Percentiles rank a stretch among this genome's conserved stretches.
Conservation (phyloP, 2,888 invertebrate genomes). For the Oxyteleia sp. region DNA sequence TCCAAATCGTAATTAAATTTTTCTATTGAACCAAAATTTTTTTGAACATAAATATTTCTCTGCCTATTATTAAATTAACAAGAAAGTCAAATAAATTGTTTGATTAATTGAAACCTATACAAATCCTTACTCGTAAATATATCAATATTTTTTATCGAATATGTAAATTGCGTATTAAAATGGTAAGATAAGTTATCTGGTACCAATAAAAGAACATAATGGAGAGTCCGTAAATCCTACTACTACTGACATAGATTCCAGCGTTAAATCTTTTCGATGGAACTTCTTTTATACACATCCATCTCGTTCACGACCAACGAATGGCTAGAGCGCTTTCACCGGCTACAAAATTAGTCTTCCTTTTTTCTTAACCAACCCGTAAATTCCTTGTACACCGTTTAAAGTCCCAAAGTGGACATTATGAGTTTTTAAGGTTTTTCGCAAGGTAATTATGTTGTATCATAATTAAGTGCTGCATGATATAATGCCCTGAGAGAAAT, state of each 20-base stretch:
- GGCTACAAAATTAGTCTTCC: conserved; percentile 25
- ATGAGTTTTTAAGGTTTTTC: conserved; percentile 21
- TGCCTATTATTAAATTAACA: too few relatives aligned
- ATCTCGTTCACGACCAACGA: conserved; percentile 38
- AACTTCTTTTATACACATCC: conserved; percentile 50
- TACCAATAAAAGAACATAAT: conserved; percentile 21
- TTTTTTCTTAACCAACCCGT: conserved; percentile 28
- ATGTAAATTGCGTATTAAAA: not conserved
- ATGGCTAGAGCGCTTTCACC: conserved; percentile 20
- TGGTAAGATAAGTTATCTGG: conserved; percentile 4
- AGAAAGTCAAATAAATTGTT: too few relatives aligned
- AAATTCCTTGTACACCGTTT: conserved; percentile 32
- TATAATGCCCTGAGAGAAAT: too few relatives aligned
- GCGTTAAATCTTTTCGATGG: conserved; percentile 30
- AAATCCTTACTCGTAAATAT: too few relatives aligned
- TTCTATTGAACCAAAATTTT: too few relatives aligned
- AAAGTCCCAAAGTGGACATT: conserved; percentile 23
- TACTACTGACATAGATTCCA: conserved; percentile 24
- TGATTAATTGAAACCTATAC: too few relatives aligned
- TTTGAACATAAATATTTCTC: too few relatives aligned
- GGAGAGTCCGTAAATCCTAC: conserved; percentile 29
- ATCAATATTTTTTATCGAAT: too few relatives aligned
- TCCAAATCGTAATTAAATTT: conserved; percentile 23
- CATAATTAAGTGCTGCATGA: too few relatives aligned
- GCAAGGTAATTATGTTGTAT: not conserved